These are phyloP conservation scores for Liasis olivaceus DNA, from an alignment of 2,797 vertebrate species.

Conservation along the genomic window DNA sequence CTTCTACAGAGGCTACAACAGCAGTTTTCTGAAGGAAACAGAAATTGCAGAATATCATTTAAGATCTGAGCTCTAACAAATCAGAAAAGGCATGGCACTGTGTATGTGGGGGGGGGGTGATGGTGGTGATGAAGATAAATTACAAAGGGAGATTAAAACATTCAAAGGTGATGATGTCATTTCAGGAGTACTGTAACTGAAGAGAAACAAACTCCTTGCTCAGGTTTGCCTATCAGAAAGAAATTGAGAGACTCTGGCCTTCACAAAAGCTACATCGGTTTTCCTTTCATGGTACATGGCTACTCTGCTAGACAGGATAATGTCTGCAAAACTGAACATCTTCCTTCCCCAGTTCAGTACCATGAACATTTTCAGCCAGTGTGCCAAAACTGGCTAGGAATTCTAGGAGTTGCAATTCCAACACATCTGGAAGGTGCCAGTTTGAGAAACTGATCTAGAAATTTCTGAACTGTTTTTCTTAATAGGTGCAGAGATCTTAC, in stretches of 20 bases:
- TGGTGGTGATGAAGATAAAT: background rate
- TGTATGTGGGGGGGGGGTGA: background rate
- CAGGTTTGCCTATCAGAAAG: background rate
- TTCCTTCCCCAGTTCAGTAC: background rate
- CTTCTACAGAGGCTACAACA: background rate
- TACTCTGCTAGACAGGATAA: background rate
- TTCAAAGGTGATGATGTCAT: background rate
- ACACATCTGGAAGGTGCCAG: background rate
- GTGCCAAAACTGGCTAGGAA: background rate
- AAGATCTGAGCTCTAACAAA: too few relatives aligned
- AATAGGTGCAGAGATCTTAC: background rate
- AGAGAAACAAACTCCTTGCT: background rate
- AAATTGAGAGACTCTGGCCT: background rate
- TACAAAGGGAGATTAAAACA: background rate
- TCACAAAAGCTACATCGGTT: background rate
- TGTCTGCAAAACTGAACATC: background rate
- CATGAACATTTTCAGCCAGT: background rate
- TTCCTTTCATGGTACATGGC: background rate
- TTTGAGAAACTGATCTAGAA: background rate
- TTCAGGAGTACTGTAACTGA: background rate
- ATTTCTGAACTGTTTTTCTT: background rate
- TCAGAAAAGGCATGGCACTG: too few relatives aligned
- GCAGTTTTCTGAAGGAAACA: background rate
- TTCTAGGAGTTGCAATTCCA: background rate
- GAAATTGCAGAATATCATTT: too few relatives aligned